These are phyloP conservation scores for Chymomyza procnemis DNA, from an alignment of 2,888 invertebrate species.

Conservation along the genomic window DNA sequence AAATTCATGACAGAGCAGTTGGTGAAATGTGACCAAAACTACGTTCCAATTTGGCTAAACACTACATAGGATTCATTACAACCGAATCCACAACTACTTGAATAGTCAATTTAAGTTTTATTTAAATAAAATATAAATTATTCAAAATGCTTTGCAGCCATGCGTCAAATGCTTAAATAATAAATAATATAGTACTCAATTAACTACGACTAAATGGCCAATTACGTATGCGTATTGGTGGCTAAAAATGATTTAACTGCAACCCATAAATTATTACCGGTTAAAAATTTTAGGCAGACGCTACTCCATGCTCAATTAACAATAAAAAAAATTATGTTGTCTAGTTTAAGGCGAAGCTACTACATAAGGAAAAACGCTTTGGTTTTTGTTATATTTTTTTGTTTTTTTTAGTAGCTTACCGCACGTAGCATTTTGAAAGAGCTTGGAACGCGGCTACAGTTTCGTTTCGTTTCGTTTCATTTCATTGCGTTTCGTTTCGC, in stretches of 20 bases:
- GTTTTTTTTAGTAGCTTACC: conserved; percentile 22
- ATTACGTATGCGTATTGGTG: conserved; percentile 55
- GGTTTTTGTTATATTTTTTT: too few relatives aligned
- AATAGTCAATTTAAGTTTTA: background rate
- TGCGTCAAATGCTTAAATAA: conserved; percentile 53
- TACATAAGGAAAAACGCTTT: conserved; percentile 27
- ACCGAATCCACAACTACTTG: background rate
- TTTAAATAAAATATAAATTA: background rate
- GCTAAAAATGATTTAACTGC: conserved; percentile 21
- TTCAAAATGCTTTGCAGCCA: conserved; percentile 37
- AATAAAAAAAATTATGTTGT: conserved; percentile 8
- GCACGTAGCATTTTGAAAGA: conserved; percentile 21
- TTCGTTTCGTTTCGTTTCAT: background rate
- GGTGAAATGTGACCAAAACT: background rate
- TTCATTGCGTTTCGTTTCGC: background rate
- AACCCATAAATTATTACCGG: conserved; percentile 15
- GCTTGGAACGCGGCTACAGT: background rate
- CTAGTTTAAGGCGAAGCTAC: conserved; percentile 51
- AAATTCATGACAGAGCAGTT: background rate
- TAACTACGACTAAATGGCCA: conserved; percentile 59
- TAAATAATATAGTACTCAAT: conserved; percentile 34
- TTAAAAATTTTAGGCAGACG: conserved; percentile 1
- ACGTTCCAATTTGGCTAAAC: background rate
- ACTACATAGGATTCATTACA: background rate
- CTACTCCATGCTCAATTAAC: conserved; percentile 35